These are phyloP conservation scores for Drosophila nigricruria DNA, from an alignment of 2,888 invertebrate genomes.

Conservation along the genomic window DNA sequence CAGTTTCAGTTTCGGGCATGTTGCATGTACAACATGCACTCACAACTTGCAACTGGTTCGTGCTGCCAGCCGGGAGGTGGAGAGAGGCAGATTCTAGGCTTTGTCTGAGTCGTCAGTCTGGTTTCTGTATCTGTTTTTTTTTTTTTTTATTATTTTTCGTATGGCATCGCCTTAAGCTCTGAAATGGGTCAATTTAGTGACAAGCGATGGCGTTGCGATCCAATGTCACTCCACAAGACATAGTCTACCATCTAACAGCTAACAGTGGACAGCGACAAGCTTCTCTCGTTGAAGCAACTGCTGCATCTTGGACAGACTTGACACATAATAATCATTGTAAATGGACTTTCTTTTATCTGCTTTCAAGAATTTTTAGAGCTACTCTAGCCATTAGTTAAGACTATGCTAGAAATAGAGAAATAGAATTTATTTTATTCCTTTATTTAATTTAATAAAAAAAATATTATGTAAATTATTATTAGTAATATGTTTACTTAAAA, in stretches of 20 bases:
- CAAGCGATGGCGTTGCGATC: slow-evolving; percentile 63
- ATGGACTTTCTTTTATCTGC: slow-evolving; percentile 37
- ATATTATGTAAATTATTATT: no score
- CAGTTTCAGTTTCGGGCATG: slow-evolving; percentile 60
- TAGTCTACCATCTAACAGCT: slow-evolving; percentile 12
- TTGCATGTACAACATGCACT: slow-evolving; percentile 66
- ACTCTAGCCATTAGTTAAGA: background rate
- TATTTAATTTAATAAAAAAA: no score
- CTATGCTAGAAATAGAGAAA: background rate
- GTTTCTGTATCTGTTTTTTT: slow-evolving; percentile 44
- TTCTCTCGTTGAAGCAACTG: slow-evolving; percentile 42
- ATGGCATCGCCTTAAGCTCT: slow-evolving; percentile 67
- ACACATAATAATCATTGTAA: slow-evolving; percentile 43
- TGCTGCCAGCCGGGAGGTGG: background rate
- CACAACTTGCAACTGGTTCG: slow-evolving; percentile 64
- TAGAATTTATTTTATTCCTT: no score
- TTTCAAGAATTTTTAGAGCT: slow-evolving; percentile 10
- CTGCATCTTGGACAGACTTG: slow-evolving; percentile 42
- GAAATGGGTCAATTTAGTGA: slow-evolving; percentile 80
- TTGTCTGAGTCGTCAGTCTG: slow-evolving; percentile 71
- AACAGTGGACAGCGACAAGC: slow-evolving; percentile 46
- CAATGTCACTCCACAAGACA: slow-evolving; percentile 56
- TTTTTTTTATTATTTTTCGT: slow-evolving; percentile 24
- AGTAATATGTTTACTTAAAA: no score
- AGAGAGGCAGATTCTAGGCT: slow-evolving; percentile 43